These are phyloP conservation scores for Spongilla lacustris DNA, from an alignment of 37 sponge, comb jelly and placozoan species.

Conservation along the genomic window DNA sequence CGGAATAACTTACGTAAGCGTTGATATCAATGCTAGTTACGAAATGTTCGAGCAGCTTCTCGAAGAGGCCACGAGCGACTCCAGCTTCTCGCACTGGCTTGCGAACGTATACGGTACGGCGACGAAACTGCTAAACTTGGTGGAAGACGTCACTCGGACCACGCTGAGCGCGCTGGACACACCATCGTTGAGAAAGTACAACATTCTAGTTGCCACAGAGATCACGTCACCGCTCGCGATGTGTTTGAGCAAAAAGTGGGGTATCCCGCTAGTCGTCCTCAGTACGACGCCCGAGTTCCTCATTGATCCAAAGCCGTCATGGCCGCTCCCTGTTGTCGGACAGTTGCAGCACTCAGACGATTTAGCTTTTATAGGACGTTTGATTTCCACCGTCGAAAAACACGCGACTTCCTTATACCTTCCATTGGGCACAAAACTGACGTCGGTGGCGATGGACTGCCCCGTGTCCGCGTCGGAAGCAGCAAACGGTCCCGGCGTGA, in stretches of 20 bases:
- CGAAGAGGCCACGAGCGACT: not conserved
- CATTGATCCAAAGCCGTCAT: not conserved
- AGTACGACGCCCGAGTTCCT: not conserved
- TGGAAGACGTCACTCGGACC: not conserved
- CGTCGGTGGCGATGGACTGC: not conserved
- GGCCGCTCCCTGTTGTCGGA: conserved; percentile 10
- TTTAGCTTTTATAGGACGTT: not conserved
- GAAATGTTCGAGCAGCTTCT: not conserved
- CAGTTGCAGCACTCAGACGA: not conserved
- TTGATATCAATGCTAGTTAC: not conserved
- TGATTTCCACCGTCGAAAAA: not conserved
- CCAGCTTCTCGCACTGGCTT: not conserved
- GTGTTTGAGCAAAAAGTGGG: conserved; percentile 10
- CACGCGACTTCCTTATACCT: not conserved
- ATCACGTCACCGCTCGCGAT: not conserved
- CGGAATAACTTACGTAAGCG: not conserved
- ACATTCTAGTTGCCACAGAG: not conserved
- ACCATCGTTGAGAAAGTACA: not conserved
- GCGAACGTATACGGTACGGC: not conserved
- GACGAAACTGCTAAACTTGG: not conserved
- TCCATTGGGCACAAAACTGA: not conserved
- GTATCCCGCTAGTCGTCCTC: not conserved
- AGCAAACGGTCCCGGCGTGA: not conserved
- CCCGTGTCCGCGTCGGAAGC: not conserved
- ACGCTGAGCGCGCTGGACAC: not conserved